A percentile compares a stretch with the other conserved stretches of the same genome.
Conservation (phyloP, 1,140 invertebrate genomes). For the Drosophila bifasciata region DNA sequence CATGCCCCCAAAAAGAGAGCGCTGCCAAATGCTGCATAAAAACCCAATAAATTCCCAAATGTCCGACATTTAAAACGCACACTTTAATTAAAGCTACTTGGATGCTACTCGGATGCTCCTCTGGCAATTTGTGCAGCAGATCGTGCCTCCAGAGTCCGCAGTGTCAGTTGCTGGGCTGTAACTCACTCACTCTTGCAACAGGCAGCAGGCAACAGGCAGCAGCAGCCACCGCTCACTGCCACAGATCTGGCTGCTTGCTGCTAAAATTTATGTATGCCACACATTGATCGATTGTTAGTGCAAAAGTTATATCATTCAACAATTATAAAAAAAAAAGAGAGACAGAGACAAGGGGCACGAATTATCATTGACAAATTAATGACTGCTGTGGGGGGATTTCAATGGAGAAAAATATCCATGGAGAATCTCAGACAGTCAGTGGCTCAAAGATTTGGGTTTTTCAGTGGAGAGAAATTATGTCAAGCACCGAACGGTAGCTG, state of each 20-base stretch:
- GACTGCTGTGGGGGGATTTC: constrained; percentile 43
- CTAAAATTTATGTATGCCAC: constrained; percentile 56
- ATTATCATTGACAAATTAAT: constrained; percentile 77
- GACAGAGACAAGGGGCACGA: constrained; percentile 8
- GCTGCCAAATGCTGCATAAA: constrained; percentile 45
- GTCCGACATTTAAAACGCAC: constrained; percentile 72
- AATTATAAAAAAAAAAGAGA: constrained; percentile 55
- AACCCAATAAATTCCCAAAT: constrained; percentile 67
- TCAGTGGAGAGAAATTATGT: constrained; percentile 65
- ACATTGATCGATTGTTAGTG: constrained; percentile 75
- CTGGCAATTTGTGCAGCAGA: constrained; percentile 49
- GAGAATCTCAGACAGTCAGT: constrained; percentile 15
- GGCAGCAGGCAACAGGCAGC: not conserved
- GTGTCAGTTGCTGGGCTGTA: constrained; percentile 36
- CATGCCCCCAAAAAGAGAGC: constrained; percentile 4
- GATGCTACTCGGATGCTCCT: too few species aligned
- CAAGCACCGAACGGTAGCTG: constrained; percentile 69
- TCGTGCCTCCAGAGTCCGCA: constrained; percentile 59
- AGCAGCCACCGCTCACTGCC: constrained; percentile 5
- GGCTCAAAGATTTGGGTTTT: too few species aligned
- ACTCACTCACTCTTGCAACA: constrained; percentile 43
- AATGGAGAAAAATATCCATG: constrained; percentile 49
- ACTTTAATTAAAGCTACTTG: constrained; percentile 73
- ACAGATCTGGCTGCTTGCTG: not conserved
- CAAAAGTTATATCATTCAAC: constrained; percentile 62